Base-by-base conservation (phyloP, 2,888 invertebrate species). In the Conops quadrifasciatus region DNA sequence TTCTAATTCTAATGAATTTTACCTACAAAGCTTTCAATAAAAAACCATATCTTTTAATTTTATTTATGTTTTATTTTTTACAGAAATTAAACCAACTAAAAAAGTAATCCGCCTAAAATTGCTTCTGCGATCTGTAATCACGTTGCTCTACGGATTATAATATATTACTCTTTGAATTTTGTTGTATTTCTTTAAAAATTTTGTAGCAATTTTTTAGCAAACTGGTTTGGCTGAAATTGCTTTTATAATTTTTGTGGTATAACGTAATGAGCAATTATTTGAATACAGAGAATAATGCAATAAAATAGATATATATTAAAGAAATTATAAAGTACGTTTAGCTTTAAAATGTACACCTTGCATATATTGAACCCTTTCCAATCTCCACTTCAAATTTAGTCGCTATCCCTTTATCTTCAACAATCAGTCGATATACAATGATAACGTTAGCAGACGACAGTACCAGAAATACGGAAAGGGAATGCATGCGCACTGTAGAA, bases 281-380 rank as follows among this genome's bases (percentile, higher is more conserved):
- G 24, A 30, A 30, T 30, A 59, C 45, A 67, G 26, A 67, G 59
- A 67, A 59, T 67, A 67, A 58, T 67, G 49, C 47, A 67, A 49
- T 21, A 59, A 67, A 59, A 67, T 49, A 59, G 49, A 47, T 28
- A 28, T 30, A 53, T 30, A 30, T 49, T 15, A 53, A 53, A 53
- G 36, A 59, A 59, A 47, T 30, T 59, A 28, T 49, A 67, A 47
- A 30, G n/a, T 59, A 49, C n/a, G n/a, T n/a, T n/a, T 60, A 58
- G 59, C 59, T 67, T 19, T 47, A 47, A 67, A 59, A 64, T 67
- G 56, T 21, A 58, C 67, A 67, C n/a, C 43, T 24, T 58, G 21
- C 67, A 58, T 56, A 45, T 56, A 58, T n/a, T 19, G 51, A 15
- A 45, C 62, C 28, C 19, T 64, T 19, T 28, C 64, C 64, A 64